Conservation (phyloP, 2,113 vertebrate genomes). For the Otis tarda region DNA sequence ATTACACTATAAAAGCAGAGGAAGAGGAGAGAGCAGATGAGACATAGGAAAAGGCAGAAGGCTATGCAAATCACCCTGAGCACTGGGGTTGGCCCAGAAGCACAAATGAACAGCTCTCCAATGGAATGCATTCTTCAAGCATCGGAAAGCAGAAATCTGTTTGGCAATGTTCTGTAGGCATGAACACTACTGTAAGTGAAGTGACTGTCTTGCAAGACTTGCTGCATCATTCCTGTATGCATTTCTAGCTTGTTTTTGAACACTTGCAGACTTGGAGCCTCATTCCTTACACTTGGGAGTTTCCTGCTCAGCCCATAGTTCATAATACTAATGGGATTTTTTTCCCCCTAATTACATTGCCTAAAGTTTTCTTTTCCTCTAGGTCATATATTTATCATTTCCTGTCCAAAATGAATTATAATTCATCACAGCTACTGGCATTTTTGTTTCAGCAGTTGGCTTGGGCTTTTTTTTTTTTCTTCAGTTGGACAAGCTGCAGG, state of each 20-base stretch:
- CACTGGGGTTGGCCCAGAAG: not conserved
- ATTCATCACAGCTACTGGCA: not conserved
- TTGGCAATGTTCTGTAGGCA: not conserved
- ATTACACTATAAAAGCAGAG: not conserved
- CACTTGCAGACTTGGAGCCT: not conserved
- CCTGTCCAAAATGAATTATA: not conserved
- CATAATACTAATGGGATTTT: not conserved
- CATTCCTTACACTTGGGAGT: not conserved
- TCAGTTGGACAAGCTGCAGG: not conserved
- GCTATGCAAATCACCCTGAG: not conserved
- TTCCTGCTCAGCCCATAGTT: not conserved
- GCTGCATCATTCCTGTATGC: not conserved
- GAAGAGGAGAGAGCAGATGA: not conserved
- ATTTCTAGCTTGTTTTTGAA: not conserved
- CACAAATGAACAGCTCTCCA: not conserved
- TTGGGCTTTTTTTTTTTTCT: not conserved
- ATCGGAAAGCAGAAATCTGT: not conserved
- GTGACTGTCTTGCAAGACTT: not conserved
- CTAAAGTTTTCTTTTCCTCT: not conserved
- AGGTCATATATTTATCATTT: not conserved
- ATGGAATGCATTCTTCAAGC: not conserved
- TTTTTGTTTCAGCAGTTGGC: not conserved
- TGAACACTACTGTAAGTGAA: not conserved
- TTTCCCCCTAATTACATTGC: not conserved
- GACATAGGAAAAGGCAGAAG: not conserved